Percentiles rank a stretch among this genome's conserved stretches.
These are phyloP conservation scores for Pseudolaguvia tuberculata DNA, from an alignment of 2,113 vertebrate genomes.

Conservation along the genomic window DNA sequence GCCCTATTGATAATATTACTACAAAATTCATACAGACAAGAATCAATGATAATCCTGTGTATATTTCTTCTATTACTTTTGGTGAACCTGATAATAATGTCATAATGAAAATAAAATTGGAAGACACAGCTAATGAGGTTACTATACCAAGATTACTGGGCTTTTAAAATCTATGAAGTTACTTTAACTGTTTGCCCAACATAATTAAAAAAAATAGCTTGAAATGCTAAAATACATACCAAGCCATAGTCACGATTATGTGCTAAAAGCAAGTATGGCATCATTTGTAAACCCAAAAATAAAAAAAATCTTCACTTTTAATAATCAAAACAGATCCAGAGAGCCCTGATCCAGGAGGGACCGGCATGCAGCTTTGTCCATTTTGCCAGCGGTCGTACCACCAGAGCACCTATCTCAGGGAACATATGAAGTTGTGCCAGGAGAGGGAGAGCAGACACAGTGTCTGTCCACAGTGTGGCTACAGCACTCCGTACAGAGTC, in stretches of 20 bases:
- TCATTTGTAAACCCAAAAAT: no score
- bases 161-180: no score
- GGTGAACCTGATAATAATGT: no score
- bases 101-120: no score
- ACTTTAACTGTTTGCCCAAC: neutral
- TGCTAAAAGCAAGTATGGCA: no score
- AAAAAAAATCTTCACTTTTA: no score
- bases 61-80: neutral
- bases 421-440: conserved; percentile 71
- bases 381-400: conserved; percentile 68
- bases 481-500: conserved; percentile 63
- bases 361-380: conserved; percentile 62
- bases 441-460: conserved; percentile 61
- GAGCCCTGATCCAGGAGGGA: conserved; percentile 42
- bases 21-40: neutral
- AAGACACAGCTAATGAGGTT: neutral
- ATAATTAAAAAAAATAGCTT: neutral
- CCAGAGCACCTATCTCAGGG: conserved; percentile 59
- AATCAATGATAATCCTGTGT: neutral
- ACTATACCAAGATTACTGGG: neutral
- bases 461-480: conserved; percentile 67
- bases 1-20: neutral
- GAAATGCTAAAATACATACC: neutral
- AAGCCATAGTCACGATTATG: no score
- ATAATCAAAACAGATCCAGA: conserved; percentile 42